These are phyloP conservation scores for Amblyteles armatorius DNA, from an alignment of 2,888 invertebrate genomes.

Conservation along the genomic window DNA sequence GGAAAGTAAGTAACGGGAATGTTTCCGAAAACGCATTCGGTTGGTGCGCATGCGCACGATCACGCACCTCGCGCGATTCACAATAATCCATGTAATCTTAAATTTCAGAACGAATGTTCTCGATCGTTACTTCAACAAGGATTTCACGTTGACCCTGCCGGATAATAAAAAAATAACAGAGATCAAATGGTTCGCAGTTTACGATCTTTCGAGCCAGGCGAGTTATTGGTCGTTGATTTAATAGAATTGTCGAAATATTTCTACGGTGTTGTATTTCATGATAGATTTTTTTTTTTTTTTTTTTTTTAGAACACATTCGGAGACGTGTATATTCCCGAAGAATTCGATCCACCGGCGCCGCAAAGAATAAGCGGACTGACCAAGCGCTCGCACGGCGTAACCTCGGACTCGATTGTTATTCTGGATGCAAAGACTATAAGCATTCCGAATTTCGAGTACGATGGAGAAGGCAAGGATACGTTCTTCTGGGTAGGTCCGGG, in stretches of 20 bases:
- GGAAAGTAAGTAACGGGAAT: conserved; percentile 89
- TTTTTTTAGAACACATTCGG: conserved; percentile 91
- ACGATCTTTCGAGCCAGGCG: conserved; percentile 92
- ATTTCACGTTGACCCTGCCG: conserved; percentile 92
- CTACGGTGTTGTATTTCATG: not conserved
- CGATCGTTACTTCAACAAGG: conserved; percentile 94
- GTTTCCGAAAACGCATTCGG: not conserved
- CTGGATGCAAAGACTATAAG: conserved; percentile 93
- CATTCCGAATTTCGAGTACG: conserved; percentile 91
- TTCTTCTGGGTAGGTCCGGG: conserved; percentile 96
- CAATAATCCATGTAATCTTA: conserved; percentile 33
- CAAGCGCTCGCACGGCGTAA: conserved; percentile 88
- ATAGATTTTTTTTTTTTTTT: not conserved
- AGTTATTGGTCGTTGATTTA: conserved; percentile 55
- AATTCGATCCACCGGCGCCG: conserved; percentile 93
- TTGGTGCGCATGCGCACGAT: not conserved
- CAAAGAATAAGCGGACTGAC: conserved; percentile 88
- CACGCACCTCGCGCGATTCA: conserved; percentile 55
- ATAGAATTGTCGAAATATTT: not conserved
- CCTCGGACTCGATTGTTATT: conserved; percentile 90
- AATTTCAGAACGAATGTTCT: conserved; percentile 92
- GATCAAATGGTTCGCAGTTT: conserved; percentile 95
- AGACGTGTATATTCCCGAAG: conserved; percentile 95
- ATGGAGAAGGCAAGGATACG: conserved; percentile 91
- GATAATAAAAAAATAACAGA: conserved; percentile 94